Evolutionary conservation across 2,797 vertebrate species (phyloP).

Genomic region (Sebastes steindachneri): DNA sequence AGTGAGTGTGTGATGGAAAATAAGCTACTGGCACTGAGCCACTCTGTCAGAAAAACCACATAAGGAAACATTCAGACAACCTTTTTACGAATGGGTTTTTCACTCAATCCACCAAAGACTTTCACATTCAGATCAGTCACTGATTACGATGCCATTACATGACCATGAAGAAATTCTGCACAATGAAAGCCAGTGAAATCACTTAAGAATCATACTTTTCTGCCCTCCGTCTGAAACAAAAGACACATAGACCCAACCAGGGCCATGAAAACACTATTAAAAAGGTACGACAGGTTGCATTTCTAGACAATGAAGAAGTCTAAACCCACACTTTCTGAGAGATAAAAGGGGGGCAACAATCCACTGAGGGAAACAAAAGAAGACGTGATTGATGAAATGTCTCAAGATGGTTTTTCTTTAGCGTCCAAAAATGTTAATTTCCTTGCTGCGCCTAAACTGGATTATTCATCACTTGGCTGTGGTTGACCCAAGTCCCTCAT

Average conservation of each 20-base stretch:
- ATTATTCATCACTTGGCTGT: slow-evolving; percentile 62
- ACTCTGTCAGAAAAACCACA: slow-evolving; percentile 21
- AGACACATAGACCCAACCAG: neutral
- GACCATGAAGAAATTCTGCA: slow-evolving; percentile 9
- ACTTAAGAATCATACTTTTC: neutral
- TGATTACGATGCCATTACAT: slow-evolving; percentile 8
- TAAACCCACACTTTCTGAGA: neutral
- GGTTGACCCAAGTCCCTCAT: slow-evolving; percentile 37
- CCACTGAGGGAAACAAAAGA: slow-evolving; percentile 32
- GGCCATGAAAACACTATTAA: neutral
- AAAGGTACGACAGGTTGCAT: neutral
- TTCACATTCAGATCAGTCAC: slow-evolving; percentile 22
- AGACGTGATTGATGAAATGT: slow-evolving; percentile 69
- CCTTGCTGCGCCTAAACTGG: slow-evolving; percentile 28
- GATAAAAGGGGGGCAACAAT: slow-evolving; percentile 31
- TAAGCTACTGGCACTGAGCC: slow-evolving; percentile 26
- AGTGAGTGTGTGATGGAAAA: slow-evolving; percentile 7
- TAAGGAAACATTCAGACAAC: slow-evolving; percentile 52
- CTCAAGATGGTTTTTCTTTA: slow-evolving; percentile 54
- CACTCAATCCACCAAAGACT: slow-evolving; percentile 20
- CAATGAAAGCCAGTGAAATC: slow-evolving; percentile 16
- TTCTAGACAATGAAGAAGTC: neutral
- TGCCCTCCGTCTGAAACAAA: slow-evolving; percentile 5
- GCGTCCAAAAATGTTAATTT: slow-evolving; percentile 63
- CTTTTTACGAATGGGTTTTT: slow-evolving; percentile 26